These are phyloP conservation scores for Speoplatyrhinus poulsoni DNA, from an alignment of 2,113 vertebrate species.

Conservation along the genomic window DNA sequence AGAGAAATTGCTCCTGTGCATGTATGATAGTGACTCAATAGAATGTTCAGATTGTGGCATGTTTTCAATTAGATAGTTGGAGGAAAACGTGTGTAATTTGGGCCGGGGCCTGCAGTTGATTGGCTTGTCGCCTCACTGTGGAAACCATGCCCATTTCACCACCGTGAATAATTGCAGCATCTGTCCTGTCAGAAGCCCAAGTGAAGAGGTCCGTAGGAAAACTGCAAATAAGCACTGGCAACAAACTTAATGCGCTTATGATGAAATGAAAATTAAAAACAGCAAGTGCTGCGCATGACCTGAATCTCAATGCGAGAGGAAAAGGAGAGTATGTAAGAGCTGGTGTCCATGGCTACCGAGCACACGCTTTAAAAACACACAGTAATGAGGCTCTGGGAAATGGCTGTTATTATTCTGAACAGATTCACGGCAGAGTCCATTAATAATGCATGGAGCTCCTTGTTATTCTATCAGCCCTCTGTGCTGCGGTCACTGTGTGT, in stretches of 20 bases:
- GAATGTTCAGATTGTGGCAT: slow-evolving; percentile 65
- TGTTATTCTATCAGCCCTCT: slow-evolving; percentile 86
- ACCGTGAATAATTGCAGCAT: slow-evolving; percentile 98
- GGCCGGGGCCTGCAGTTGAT: slow-evolving; percentile 64
- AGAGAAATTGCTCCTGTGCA: slow-evolving; percentile 37
- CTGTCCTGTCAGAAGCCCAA: slow-evolving; percentile 97
- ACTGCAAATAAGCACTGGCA: slow-evolving; percentile 98
- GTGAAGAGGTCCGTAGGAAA: slow-evolving; percentile 97
- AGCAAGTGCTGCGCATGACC: slow-evolving; percentile 90
- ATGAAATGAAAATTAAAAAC: slow-evolving; percentile 99
- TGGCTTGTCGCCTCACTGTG: slow-evolving; percentile 71
- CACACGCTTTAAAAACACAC: slow-evolving; percentile 80
- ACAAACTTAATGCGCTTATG: slow-evolving; percentile 98
- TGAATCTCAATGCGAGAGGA: slow-evolving; percentile 85
- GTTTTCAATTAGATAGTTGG: slow-evolving; percentile 75
- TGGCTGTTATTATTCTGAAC: slow-evolving; percentile 81
- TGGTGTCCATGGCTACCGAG: slow-evolving; percentile 76
- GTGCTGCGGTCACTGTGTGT: slow-evolving; percentile 85
- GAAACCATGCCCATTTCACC: slow-evolving; percentile 89
- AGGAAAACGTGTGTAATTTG: slow-evolving; percentile 67
- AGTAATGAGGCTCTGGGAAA: slow-evolving; percentile 81
- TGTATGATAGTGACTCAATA: slow-evolving; percentile 59
- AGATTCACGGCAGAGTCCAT: slow-evolving; percentile 83
- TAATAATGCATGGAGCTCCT: slow-evolving; percentile 87
- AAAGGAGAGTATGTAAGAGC: slow-evolving; percentile 67